Evolutionary conservation across 2,113 vertebrate genomes (phyloP).

Genomic region (Nesogale talazaci): DNA sequence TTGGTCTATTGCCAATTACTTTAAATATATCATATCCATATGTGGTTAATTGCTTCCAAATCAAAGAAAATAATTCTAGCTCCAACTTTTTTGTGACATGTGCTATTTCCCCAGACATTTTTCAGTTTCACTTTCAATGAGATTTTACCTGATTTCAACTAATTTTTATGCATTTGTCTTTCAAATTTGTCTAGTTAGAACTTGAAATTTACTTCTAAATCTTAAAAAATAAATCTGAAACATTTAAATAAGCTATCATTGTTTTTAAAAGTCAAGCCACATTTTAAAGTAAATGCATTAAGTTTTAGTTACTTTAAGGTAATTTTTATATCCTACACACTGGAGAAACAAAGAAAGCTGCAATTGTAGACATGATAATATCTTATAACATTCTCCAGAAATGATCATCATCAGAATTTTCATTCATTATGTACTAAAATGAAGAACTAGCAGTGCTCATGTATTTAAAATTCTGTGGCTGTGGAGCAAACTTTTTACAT

Average conservation of each 20-base stretch:
- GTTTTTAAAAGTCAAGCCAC: conserved; percentile 30
- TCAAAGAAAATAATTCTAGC: conserved; percentile 2
- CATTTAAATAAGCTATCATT: neutral
- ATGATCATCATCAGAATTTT: neutral
- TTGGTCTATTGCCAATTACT: neutral
- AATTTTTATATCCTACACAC: neutral
- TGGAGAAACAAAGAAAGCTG: neutral
- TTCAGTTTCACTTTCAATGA: neutral
- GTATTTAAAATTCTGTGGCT: neutral
- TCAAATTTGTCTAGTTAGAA: conserved; percentile 30
- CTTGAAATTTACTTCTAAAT: neutral
- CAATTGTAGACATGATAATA: neutral
- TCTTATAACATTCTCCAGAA: neutral
- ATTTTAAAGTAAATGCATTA: too few relatives aligned
- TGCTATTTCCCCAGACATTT: conserved; percentile 21
- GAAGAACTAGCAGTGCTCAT: neutral
- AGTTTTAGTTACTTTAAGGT: neutral
- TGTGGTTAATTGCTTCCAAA: neutral
- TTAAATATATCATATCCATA: neutral
- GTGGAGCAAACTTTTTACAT: neutral
- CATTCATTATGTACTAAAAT: conserved; percentile 26
- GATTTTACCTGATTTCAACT: conserved; percentile 4
- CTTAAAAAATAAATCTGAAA: neutral
- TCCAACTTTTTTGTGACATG: conserved; percentile 11
- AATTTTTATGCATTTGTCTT: neutral